A percentile compares a stretch with the other conserved stretches of the same genome.
phyloP scores from a whole-genome alignment of 2,113 vertebrate genomes.

The Suncus etruscus region DNA sequence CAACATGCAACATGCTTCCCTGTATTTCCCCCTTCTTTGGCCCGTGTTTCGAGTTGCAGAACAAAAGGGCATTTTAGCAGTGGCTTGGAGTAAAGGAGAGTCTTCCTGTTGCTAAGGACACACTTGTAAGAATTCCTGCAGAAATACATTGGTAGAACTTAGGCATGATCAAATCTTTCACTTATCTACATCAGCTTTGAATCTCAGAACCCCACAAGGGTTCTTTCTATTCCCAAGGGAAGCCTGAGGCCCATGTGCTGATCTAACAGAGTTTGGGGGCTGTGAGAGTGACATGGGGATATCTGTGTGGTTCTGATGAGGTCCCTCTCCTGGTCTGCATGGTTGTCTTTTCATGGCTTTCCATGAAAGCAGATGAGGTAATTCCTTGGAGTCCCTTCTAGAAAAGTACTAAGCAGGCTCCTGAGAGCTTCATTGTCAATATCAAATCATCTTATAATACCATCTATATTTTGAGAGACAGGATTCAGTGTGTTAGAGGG shows the following conservation, averaged over 20 bases:
- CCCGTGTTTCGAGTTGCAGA: neutral
- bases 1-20: neutral
- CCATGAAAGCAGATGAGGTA: neutral
- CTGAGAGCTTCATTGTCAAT: no score
- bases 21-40: no score
- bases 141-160: neutral
- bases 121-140: neutral
- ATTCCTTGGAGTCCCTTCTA: neutral
- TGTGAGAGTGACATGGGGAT: neutral
- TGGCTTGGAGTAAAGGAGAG: neutral
- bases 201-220: neutral
- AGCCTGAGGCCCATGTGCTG: neutral
- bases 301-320: neutral
- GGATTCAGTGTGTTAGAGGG: neutral
- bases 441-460: neutral
- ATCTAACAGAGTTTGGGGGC: neutral
- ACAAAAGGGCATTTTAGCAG: neutral
- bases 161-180: neutral
- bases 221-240: neutral
- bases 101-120: no score
- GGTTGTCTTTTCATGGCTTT: neutral
- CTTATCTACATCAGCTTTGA: neutral
- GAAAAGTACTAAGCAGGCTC: no score
- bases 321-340: neutral
- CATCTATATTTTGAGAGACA: neutral